A percentile compares a stretch with the other conserved stretches of the same genome.
phyloP scores from a whole-genome alignment of 2,888 invertebrate species.

The Chouioia cunea region DNA sequence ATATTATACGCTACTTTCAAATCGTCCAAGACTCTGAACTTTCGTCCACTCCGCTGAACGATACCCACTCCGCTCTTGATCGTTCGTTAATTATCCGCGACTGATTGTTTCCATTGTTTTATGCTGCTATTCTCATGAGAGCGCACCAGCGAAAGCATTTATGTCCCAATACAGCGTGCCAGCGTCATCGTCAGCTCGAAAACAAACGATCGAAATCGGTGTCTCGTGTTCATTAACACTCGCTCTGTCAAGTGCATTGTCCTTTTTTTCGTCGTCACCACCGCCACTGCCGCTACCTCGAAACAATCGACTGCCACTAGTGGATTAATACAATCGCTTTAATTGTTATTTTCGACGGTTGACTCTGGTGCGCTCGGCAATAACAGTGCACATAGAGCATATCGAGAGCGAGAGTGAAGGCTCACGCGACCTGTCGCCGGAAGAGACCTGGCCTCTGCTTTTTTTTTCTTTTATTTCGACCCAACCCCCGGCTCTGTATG shows the following conservation, averaged over 20 bases:
- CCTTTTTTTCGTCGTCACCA: too few species aligned
- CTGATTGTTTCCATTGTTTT: too few species aligned
- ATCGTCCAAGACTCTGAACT: slow-evolving; percentile 32
- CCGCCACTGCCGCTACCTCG: neutral
- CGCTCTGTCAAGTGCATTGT: slow-evolving; percentile 7
- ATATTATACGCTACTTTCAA: slow-evolving; percentile 35
- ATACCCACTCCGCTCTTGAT: neutral
- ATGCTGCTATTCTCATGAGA: too few species aligned
- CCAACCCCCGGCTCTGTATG: neutral
- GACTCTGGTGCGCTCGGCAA: neutral
- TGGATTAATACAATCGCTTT: slow-evolving; percentile 39
- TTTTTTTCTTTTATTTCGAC: slow-evolving; percentile 5
- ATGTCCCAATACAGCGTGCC: too few species aligned
- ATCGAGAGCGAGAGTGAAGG: slow-evolving; percentile 9
- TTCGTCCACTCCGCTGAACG: neutral
- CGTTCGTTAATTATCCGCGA: too few species aligned
- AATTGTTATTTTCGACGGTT: slow-evolving; percentile 27
- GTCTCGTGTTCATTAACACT: slow-evolving; percentile 30
- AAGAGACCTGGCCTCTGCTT: neutral
- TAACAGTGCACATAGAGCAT: too few species aligned
- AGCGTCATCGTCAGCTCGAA: slow-evolving; percentile 6
- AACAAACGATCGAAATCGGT: slow-evolving; percentile 34
- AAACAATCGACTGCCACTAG: slow-evolving; percentile 23
- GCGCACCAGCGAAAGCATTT: too few species aligned
- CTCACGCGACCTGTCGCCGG: slow-evolving; percentile 3